Percentiles rank a stretch among this genome's conserved stretches.
phyloP scores from a whole-genome alignment of 2,888 invertebrate genomes.

The Polyommatus iphigenia region DNA sequence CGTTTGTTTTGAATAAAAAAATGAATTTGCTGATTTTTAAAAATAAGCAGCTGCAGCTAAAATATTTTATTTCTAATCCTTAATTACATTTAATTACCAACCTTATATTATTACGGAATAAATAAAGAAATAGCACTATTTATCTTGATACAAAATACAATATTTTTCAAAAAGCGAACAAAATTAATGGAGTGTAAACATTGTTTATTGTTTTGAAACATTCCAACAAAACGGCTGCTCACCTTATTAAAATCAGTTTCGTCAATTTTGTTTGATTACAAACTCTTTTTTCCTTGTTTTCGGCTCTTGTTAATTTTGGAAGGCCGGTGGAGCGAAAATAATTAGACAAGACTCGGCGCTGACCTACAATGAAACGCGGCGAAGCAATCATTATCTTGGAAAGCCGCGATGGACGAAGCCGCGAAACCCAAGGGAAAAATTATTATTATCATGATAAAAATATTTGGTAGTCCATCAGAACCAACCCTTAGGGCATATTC shows the following conservation, averaged over 20 bases:
- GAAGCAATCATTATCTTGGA: background rate
- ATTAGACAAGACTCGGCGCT: background rate
- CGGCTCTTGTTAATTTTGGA: background rate
- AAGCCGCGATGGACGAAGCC: no score
- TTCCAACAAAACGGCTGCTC: background rate
- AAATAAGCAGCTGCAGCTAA: no score
- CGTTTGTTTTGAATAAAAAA: no score
- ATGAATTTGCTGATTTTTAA: no score
- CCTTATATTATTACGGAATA: no score
- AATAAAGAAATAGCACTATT: background rate
- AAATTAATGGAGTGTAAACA: background rate
- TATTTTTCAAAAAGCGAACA: background rate
- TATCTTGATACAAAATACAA: background rate
- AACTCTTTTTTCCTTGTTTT: constrained; percentile 9
- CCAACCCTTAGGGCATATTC: no score
- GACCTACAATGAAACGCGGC: background rate
- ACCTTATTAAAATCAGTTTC: constrained; percentile 21
- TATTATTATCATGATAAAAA: no score
- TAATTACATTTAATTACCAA: no score
- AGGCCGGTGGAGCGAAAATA: constrained; percentile 4
- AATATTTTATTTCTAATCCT: background rate
- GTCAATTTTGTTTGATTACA: constrained; percentile 19
- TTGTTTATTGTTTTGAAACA: background rate
- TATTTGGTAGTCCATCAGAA: no score
- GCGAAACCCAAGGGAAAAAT: no score